Percentiles rank a stretch among this genome's conserved stretches.
phyloP scores from a whole-genome alignment of 2,888 invertebrate genomes.

The Tinea pellionella region DNA sequence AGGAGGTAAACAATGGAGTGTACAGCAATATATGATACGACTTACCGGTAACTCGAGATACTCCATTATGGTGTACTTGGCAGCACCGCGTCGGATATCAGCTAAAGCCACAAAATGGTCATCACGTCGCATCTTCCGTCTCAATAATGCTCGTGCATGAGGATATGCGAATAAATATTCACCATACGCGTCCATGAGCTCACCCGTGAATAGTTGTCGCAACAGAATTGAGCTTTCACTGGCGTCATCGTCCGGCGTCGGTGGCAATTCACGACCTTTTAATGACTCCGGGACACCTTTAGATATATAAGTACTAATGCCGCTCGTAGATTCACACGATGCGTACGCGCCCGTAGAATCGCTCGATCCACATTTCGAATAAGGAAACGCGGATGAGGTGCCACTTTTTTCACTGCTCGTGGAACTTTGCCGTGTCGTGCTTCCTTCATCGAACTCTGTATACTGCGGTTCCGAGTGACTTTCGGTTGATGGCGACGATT shows the following conservation, averaged over 20 bases:
- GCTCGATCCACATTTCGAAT: conserved; percentile 63
- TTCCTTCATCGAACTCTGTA: conserved; percentile 51
- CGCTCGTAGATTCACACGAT: conserved; percentile 60
- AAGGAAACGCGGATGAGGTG: conserved; percentile 59
- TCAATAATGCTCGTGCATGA: conserved; percentile 70
- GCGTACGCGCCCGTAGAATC: conserved; percentile 56
- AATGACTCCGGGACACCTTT: conserved; percentile 47
- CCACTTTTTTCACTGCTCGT: conserved; percentile 60
- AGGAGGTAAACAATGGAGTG: not conserved
- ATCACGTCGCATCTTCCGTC: conserved; percentile 72
- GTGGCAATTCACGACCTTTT: conserved; percentile 50
- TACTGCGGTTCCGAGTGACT: conserved; percentile 56
- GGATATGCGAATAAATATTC: conserved; percentile 73
- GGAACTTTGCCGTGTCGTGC: conserved; percentile 54
- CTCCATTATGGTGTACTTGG: conserved; percentile 72
- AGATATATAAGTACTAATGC: conserved; percentile 48
- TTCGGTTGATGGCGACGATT: conserved; percentile 55
- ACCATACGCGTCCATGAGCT: conserved; percentile 75
- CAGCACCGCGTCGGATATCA: conserved; percentile 73
- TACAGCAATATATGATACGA: not conserved
- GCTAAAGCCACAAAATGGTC: conserved; percentile 76
- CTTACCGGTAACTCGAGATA: conserved; percentile 78
- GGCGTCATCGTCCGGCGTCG: conserved; percentile 40
- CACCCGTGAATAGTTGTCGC: conserved; percentile 72
- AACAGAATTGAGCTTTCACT: conserved; percentile 57